Evolutionary conservation across 1,140 invertebrate species (phyloP).

Genomic region (Conus ventricosus): DNA sequence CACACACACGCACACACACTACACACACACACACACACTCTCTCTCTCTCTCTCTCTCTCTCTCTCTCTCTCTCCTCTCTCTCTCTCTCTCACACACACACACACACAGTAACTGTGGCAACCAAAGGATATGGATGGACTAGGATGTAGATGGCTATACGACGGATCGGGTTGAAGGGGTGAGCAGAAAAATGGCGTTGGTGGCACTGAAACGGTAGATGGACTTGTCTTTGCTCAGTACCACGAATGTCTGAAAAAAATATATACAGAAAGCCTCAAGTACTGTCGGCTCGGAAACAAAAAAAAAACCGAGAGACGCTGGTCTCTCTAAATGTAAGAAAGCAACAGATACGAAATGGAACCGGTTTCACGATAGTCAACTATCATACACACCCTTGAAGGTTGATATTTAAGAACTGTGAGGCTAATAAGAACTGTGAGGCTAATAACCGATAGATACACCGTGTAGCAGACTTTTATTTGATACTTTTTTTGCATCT

Average conservation of each 20-base stretch:
- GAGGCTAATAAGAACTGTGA: no score
- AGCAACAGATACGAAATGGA: no score
- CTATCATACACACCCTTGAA: no score
- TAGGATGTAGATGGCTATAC: conserved; percentile 97
- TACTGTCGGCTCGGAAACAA: background rate
- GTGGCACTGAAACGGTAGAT: conserved; percentile 99
- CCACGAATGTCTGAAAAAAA: conserved; percentile 93
- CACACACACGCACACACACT: background rate
- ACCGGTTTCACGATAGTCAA: background rate
- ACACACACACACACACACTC: background rate
- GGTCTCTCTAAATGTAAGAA: no score
- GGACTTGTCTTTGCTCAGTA: conserved; percentile 98
- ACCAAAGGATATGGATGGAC: conserved; percentile 87
- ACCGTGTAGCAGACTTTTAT: no score
- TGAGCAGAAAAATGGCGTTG: conserved; percentile 94
- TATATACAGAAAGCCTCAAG: no score
- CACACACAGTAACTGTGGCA: background rate
- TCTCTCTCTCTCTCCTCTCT: background rate
- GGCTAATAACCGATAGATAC: no score
- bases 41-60: background rate
- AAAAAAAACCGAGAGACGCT: conserved; percentile 4
- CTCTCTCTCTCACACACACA: background rate
- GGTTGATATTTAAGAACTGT: no score
- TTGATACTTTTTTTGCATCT: no score
- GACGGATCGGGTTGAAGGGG: conserved; percentile 97